Evolutionary conservation across 2,888 invertebrate genomes (phyloP).

Genomic region (Chymomyza amoena): DNA sequence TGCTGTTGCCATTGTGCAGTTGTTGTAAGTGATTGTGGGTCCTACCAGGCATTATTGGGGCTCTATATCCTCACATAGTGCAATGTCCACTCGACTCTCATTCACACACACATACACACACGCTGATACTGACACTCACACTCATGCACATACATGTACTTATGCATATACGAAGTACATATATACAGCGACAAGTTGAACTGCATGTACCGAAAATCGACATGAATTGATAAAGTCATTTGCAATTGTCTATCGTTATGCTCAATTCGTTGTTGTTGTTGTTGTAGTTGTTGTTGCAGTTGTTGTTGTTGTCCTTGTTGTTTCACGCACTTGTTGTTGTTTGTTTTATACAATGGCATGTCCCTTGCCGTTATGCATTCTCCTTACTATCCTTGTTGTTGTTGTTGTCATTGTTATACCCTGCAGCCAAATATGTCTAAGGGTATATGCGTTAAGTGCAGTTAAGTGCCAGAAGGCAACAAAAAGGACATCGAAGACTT

Average conservation of each 20-base stretch:
- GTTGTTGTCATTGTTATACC: conserved; percentile 10
- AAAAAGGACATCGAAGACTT: no score
- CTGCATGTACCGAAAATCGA: conserved; percentile 65
- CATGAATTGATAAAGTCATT: conserved; percentile 72
- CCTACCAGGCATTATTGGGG: conserved; percentile 45
- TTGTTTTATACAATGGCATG: conserved; percentile 55
- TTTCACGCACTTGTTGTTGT: conserved; percentile 60
- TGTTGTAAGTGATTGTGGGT: conserved; percentile 57
- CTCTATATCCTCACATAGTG: conserved; percentile 54
- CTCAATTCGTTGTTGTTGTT: conserved; percentile 21
- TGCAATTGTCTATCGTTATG: conserved; percentile 71
- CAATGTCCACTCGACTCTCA: conserved; percentile 48
- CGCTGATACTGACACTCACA: conserved; percentile 5
- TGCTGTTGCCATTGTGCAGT: conserved; percentile 13
- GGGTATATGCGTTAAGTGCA: no score
- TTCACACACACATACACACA: conserved; percentile 24
- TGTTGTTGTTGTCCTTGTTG: conserved; percentile 41
- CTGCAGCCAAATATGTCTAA: no score
- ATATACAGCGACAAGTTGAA: conserved; percentile 30
- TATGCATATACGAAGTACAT: neutral
- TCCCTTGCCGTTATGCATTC: neutral
- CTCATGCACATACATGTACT: neutral
- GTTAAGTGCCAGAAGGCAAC: no score
- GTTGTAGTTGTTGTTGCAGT: conserved; percentile 32
- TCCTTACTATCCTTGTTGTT: conserved; percentile 20